Conservation (phyloP, 2,113 vertebrate genomes). For the Anguilla rostrata region DNA sequence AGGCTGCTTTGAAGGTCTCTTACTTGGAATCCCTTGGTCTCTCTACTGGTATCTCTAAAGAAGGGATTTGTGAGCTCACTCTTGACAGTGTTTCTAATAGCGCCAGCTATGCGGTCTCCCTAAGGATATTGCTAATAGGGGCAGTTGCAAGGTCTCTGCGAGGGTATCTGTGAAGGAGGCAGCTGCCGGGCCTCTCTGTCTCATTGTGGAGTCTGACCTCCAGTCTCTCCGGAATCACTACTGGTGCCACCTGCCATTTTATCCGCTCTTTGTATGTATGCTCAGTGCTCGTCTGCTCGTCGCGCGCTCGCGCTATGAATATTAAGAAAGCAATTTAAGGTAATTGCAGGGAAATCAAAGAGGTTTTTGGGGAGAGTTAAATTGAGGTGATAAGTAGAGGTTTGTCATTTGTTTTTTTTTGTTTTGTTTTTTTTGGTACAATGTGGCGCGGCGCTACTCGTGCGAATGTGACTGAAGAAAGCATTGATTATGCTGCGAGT, state of each 20-base stretch:
- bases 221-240: neutral
- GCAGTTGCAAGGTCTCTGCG: neutral
- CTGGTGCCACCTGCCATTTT: neutral
- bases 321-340: constrained; percentile 45
- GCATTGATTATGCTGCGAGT: constrained; percentile 42
- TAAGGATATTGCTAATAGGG: neutral
- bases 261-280: neutral
- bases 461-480: constrained; percentile 58
- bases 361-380: constrained; percentile 38
- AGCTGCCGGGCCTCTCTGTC: neutral
- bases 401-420: constrained; percentile 51
- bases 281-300: neutral
- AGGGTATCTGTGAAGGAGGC: neutral
- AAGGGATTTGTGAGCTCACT: neutral
- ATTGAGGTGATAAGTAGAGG: constrained; percentile 50
- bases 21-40: neutral
- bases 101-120: neutral
- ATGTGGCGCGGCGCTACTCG: constrained; percentile 48
- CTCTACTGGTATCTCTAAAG: neutral
- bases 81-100: neutral
- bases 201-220: neutral
- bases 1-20: neutral
- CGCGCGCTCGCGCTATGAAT: constrained; percentile 26
- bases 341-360: constrained; percentile 57
- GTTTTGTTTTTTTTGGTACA: constrained; percentile 40